These are phyloP conservation scores for Hippasteria phrygiana DNA, from an alignment of 53 echinoderm and acorn worm genomes.

Conservation along the genomic window DNA sequence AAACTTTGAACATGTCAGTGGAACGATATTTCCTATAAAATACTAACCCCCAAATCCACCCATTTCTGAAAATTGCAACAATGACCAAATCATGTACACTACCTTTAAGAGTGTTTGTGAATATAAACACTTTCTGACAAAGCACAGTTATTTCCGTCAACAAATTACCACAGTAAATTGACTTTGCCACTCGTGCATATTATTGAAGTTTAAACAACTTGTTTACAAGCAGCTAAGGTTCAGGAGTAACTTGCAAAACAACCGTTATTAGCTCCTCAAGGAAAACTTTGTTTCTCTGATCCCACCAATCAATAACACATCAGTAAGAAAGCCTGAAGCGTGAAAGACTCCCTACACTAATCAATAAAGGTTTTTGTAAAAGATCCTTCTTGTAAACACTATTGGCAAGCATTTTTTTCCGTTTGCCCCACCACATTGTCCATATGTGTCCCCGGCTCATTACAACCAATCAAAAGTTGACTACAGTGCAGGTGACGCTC, in stretches of 20 bases:
- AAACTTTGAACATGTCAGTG: too few relatives aligned
- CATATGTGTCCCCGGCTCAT: slow-evolving; percentile 5
- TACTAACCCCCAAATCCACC: too few relatives aligned
- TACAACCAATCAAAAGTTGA: slow-evolving; percentile 4
- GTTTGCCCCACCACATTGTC: background rate
- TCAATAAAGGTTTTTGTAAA: slow-evolving; percentile 31
- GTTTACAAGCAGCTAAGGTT: slow-evolving; percentile 3
- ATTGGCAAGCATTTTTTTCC: slow-evolving; percentile 48
- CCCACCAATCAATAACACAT: slow-evolving; percentile 44
- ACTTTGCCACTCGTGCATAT: slow-evolving; percentile 8
- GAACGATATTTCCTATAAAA: too few relatives aligned
- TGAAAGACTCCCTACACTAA: slow-evolving; percentile 37
- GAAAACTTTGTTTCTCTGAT: slow-evolving; percentile 16
- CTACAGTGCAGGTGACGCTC: background rate
- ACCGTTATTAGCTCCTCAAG: background rate
- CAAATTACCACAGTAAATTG: slow-evolving; percentile 27
- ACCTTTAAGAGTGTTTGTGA: too few relatives aligned
- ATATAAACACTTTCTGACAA: background rate
- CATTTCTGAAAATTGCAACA: too few relatives aligned
- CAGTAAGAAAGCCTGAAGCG: slow-evolving; percentile 24
- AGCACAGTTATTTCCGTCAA: slow-evolving; percentile 5
- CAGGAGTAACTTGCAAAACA: background rate
- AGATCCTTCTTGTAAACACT: slow-evolving; percentile 28
- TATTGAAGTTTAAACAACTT: slow-evolving; percentile 5
- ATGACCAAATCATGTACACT: too few relatives aligned